Evolutionary conservation across 37 sponge, comb jelly and placozoan species (phyloP), one percentile per base, ranked within the genome.

Genomic region (Agelas oroides): DNA sequence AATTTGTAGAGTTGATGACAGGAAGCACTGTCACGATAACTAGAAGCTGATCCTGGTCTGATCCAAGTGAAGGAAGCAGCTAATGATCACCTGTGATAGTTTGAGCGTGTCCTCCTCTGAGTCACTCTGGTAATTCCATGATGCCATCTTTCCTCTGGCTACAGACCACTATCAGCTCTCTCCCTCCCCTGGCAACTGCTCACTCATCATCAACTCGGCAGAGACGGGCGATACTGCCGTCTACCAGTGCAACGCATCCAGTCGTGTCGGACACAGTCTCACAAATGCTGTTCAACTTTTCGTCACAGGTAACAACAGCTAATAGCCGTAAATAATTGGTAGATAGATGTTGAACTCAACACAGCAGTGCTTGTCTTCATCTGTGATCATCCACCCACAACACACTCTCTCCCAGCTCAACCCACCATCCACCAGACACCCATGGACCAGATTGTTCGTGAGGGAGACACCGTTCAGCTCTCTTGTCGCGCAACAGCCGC

Each of bases 121-220:
- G n/a, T n/a, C n/a, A n/a, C n/a, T n/a, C n/a, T n/a, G n/a, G n/a
- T n/a, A n/a, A n/a, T n/a, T n/a, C n/a, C n/a, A n/a, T n/a, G n/a
- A n/a, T n/a, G n/a, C 3, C 46, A 19, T 31, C 5, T 33, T 2
- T 2, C 62, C 12, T 61, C 25, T 61, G 13, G 13, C 62, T 61
- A 5, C 69, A 68, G 69, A 31, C 17, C 69, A 12, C 20, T 34
- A 34, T 34, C 23, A 31, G 5, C 12, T 68, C 19, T 12, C 69
- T 20, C 35, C 69, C 20, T 23, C 5, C n/a, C 35, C 20, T 5
- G 72, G 73, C 28, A 70, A 82, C 40, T 70, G 83, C 5, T 63
- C 61, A 53, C 70, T 85, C 46, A 85, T 69, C 60, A 85, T 85
- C 69, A 57, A 74, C 13, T 24, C 28, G 46, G 84, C 59, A 19